A percentile compares a stretch with the other conserved stretches of the same genome.
phyloP scores from a whole-genome alignment of 2,888 invertebrate genomes.

The Torymus aiolomorphi region DNA sequence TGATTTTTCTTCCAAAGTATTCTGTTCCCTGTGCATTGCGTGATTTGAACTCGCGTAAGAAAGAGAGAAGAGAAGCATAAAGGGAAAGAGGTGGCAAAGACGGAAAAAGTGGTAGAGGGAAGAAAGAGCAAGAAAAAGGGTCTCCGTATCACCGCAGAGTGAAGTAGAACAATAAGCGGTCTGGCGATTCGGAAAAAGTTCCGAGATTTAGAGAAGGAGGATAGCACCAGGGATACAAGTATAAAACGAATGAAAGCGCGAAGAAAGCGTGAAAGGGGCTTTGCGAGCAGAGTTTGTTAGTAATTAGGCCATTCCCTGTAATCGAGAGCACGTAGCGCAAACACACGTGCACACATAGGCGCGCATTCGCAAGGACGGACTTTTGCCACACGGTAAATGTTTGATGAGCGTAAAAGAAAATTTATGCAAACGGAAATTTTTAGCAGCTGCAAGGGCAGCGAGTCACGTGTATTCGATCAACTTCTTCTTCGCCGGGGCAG shows the following conservation, averaged over 20 bases:
- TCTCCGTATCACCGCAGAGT: too few relatives aligned
- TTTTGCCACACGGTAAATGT: background rate
- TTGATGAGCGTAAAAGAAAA: background rate
- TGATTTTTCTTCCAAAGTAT: conserved; percentile 8
- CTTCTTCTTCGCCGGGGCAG: background rate
- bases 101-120: background rate
- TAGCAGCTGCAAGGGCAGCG: background rate
- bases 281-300: background rate
- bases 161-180: too few relatives aligned
- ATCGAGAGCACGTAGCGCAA: background rate
- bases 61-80: too few relatives aligned
- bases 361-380: too few relatives aligned
- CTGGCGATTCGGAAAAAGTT: too few relatives aligned
- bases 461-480: background rate
- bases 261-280: background rate
- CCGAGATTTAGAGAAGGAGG: background rate
- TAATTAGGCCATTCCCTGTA: conserved; percentile 7
- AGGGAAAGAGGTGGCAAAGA: background rate
- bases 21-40: too few relatives aligned
- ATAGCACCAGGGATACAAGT: too few relatives aligned
- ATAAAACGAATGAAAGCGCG: too few relatives aligned
- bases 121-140: background rate
- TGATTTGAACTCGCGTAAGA: too few relatives aligned
- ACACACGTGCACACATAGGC: too few relatives aligned
- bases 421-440: conserved; percentile 11